Percentiles rank a stretch among this genome's conserved stretches.
These are phyloP conservation scores for Chloroceryle amazona DNA, from an alignment of 2,797 vertebrate genomes.

Conservation along the genomic window DNA sequence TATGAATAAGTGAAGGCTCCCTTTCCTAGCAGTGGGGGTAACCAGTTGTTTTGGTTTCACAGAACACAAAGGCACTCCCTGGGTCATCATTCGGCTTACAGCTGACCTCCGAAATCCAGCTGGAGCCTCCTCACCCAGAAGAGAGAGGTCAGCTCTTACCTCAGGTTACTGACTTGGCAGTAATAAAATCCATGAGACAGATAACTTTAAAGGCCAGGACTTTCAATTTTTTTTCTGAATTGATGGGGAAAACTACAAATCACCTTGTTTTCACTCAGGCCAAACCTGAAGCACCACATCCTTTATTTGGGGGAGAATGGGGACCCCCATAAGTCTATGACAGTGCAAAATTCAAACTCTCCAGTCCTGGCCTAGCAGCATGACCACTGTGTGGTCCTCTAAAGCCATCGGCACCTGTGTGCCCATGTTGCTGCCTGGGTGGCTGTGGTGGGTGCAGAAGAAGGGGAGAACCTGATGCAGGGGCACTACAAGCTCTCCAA, in stretches of 20 bases:
- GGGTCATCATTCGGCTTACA: not conserved
- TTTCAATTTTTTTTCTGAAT: not conserved
- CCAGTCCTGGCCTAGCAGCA: fast-evolving
- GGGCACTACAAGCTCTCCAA: not conserved
- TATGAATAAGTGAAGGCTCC: not conserved
- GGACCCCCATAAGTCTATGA: fast-evolving
- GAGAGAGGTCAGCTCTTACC: not conserved
- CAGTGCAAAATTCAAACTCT: not conserved
- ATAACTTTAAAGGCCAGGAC: not conserved
- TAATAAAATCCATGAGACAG: not conserved
- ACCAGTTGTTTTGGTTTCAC: not conserved
- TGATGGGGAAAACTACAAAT: not conserved
- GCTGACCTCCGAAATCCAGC: not conserved
- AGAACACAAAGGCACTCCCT: not conserved
- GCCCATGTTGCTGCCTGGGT: not conserved
- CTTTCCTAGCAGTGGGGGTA: not conserved
- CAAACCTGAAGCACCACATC: not conserved
- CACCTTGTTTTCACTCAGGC: not conserved
- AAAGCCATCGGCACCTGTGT: fast-evolving
- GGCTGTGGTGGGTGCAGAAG: not conserved
- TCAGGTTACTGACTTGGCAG: not conserved
- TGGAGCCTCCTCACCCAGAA: not conserved
- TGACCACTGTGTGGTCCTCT: not conserved
- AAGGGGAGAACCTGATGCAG: fast-evolving
- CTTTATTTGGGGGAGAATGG: not conserved